phyloP scores from a whole-genome alignment of 2,113 vertebrate genomes.

The Phaetusa simplex region DNA sequence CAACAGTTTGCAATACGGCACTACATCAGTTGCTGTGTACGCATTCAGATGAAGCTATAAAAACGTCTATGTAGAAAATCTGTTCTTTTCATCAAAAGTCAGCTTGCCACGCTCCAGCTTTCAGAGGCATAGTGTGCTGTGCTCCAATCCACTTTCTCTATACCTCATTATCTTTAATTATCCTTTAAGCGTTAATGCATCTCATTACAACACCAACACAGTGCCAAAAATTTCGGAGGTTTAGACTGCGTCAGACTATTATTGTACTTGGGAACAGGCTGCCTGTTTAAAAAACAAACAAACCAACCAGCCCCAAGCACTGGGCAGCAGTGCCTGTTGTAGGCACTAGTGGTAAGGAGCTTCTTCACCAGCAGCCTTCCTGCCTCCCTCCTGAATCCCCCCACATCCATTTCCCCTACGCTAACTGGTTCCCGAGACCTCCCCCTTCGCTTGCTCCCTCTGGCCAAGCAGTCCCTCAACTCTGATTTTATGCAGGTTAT shows the following conservation, averaged over 20 bases:
- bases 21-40: background rate
- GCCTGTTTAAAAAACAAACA: background rate
- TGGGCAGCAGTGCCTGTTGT: background rate
- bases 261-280: background rate
- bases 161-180: slow-evolving; percentile 3
- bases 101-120: background rate
- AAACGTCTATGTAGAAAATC: background rate
- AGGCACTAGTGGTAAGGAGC: background rate
- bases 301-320: background rate
- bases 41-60: background rate
- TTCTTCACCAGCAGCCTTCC: background rate
- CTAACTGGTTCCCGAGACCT: background rate
- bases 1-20: background rate
- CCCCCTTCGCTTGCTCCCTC: background rate
- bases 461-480: background rate
- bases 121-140: background rate
- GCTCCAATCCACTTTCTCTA: background rate
- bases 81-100: background rate
- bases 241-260: background rate
- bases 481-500: background rate
- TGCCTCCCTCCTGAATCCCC: background rate
- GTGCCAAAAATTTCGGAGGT: background rate
- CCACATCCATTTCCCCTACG: too few species aligned
- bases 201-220: background rate
- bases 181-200: background rate